Percentiles rank a stretch among this genome's conserved stretches.
Evolutionary conservation across 2,888 invertebrate genomes (phyloP).

Genomic region (Bruchidius siliquastri): DNA sequence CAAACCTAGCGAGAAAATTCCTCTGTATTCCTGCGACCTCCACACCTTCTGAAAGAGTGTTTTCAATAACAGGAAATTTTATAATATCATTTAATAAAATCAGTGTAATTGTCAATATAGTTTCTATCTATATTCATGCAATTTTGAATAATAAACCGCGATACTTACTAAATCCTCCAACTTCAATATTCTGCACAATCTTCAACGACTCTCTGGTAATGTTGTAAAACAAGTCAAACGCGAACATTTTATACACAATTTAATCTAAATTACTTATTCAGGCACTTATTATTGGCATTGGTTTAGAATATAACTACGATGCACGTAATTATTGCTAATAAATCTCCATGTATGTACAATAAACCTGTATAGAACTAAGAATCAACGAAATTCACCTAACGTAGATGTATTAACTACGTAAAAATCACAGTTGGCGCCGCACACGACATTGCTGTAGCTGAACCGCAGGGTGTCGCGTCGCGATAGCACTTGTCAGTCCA

Average conservation of each 20-base stretch:
- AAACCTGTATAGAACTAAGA: conserved; percentile 2
- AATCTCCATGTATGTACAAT: neutral
- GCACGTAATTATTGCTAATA: neutral
- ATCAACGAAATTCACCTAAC: conserved; percentile 6
- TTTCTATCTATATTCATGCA: too few relatives aligned
- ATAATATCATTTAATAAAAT: too few relatives aligned
- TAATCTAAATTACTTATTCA: conserved; percentile 6
- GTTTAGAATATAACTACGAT: conserved; percentile 3
- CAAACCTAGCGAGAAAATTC: too few relatives aligned
- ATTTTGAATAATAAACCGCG: too few relatives aligned
- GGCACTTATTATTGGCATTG: conserved; percentile 20
- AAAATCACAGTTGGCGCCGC: neutral
- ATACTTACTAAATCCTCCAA: conserved; percentile 34
- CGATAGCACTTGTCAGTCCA: neutral
- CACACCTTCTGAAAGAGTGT: too few relatives aligned
- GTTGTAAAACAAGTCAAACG: conserved; percentile 36
- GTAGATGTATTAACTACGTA: neutral
- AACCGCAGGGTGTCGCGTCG: neutral
- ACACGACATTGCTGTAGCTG: neutral
- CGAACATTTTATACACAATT: conserved; percentile 31
- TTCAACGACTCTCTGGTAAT: conserved; percentile 36
- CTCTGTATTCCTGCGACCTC: too few relatives aligned
- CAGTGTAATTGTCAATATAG: too few relatives aligned
- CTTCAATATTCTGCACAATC: conserved; percentile 38
- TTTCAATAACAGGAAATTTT: too few relatives aligned